phyloP scores from a whole-genome alignment of 2,888 invertebrate genomes.

The Stramonita haemastoma region DNA sequence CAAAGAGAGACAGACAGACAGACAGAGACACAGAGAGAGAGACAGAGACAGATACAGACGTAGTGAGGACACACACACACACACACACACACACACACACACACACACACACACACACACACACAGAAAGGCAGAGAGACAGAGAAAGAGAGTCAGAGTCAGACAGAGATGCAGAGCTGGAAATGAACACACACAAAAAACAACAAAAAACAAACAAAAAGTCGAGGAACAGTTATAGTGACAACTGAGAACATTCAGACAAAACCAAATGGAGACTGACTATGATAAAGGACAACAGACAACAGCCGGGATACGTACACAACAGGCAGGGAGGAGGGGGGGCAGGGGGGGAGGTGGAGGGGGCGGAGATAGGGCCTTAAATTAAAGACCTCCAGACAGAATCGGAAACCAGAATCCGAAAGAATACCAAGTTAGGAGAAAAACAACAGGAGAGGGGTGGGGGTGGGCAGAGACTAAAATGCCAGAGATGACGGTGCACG shows the following conservation, averaged over 20 bases:
- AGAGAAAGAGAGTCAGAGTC: background rate
- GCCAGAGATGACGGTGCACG: background rate
- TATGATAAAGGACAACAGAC: background rate
- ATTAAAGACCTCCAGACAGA: background rate
- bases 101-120: background rate
- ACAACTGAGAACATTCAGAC: background rate
- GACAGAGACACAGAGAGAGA: background rate
- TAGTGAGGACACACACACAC: too few species aligned
- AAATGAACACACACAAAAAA: background rate
- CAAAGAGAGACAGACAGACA: background rate
- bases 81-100: background rate
- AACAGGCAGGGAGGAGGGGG: background rate
- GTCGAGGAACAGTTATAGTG: background rate
- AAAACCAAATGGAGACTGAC: background rate
- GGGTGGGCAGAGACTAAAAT: background rate
- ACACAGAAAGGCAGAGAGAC: background rate
- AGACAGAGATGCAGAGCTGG: background rate
- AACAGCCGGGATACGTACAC: background rate
- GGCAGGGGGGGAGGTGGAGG: background rate
- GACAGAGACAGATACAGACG: background rate
- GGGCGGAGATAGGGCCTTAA: background rate
- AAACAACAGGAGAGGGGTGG: background rate
- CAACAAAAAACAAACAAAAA: background rate
- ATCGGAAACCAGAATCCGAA: background rate
- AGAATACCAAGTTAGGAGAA: background rate